Conservation (phyloP, 2,888 invertebrate genomes). For the Drosophila differens region DNA sequence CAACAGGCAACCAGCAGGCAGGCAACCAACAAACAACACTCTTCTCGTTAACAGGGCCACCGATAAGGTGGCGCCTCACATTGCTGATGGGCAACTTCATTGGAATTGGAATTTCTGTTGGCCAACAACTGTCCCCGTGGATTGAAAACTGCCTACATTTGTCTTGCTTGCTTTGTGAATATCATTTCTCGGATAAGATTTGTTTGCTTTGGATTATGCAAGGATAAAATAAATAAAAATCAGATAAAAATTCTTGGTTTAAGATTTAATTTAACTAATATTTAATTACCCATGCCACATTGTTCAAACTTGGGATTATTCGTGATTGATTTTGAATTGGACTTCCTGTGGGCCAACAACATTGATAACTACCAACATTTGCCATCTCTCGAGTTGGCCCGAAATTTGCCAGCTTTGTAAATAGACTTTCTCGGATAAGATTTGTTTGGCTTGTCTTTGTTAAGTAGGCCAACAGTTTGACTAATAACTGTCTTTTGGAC, state of each 20-base stretch:
- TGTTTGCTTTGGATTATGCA: slow-evolving; percentile 2
- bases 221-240: background rate
- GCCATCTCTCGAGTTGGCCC: background rate
- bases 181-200: slow-evolving; percentile 25
- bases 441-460: background rate
- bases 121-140: slow-evolving; percentile 29
- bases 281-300: background rate
- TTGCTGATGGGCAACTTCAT: slow-evolving; percentile 48
- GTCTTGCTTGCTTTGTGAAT: slow-evolving; percentile 42
- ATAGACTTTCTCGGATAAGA: background rate
- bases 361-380: background rate
- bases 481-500: background rate
- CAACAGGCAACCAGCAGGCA: background rate
- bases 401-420: background rate
- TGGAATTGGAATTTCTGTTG: slow-evolving; percentile 52
- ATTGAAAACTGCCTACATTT: slow-evolving; percentile 27
- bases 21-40: background rate
- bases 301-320: background rate
- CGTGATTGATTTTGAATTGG: background rate
- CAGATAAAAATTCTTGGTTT: background rate
- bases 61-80: slow-evolving; percentile 47
- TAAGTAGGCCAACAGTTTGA: background rate
- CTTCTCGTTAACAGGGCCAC: slow-evolving; percentile 17
- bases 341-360: background rate
- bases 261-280: background rate